Evolutionary conservation across 2,888 invertebrate genomes (phyloP), one percentile per base, ranked within the genome.

Genomic region (Gerosis bhagava): DNA sequence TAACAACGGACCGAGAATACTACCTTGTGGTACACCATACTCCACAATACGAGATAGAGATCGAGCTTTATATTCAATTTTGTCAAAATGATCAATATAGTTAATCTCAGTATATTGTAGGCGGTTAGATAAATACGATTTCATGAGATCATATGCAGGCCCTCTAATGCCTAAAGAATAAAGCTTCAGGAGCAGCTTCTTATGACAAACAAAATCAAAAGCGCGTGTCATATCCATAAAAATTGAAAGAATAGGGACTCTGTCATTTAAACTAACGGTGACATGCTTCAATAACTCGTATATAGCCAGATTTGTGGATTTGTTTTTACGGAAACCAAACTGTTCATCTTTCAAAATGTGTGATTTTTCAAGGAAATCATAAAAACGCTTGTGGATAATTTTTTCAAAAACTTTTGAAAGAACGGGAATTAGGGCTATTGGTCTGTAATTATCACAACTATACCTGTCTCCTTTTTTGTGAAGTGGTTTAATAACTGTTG

Each of bases 151-250:
- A 7, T 41, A n/a, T 6, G 37, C 36, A 21, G 13, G 26, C 29
- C 41, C 47, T 22, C 47, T 29, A 29, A 48, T 22, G 3, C 47
- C 36, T 19, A 41, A 35, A 19, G 5, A 17, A 2, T 36, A 32
- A 6, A 16, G 43, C 41, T 53, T 56, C 1, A n/a, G 7, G 1
- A 54, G 19, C 5, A 58, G 40, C 5, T 35, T 43, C 4, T 28
- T 5, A 22, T 58, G 54, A 19, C 49, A 13, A 5, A 54, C 54
- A 11, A 41, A 50, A 39, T 57, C 57, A 13, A 55, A 57, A 2
- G 53, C 54, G 22, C 55, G 45, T n/a, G 50, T 46, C 47, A 56
- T 48, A 8, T 56, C 54, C 42, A 50, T 51, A 34, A 39, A 58
- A 10, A 58, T 5, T 1, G 50, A 41, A 5, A 25, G 8, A 6